Base-by-base conservation (phyloP, 1,140 invertebrate species). In the Rhopalosiphum padi region DNA sequence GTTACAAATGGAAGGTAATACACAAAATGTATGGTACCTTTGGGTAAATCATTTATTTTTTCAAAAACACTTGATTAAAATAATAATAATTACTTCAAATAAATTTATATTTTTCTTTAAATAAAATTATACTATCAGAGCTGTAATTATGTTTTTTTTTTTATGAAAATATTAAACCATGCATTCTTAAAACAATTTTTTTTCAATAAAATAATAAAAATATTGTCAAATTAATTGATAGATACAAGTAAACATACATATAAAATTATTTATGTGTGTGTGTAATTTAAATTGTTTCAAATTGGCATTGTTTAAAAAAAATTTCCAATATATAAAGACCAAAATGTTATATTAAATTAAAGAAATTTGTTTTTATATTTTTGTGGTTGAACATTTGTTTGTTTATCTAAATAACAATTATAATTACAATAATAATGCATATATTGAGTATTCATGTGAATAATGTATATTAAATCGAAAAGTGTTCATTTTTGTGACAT, bases 1-100 rank as follows among this genome's bases (percentile, higher is more conserved):
- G 35, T 93, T 43, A 82, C 68, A 55, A 55, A 43, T 85, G 77
- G 68, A 55, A 86, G 48, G 35, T 85, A 30, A 86, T 93, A 22
- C 82, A 43, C 48, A 53, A 91, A 90, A 43, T 68, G 18, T 18
- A 90, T 43, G 89, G 41, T 68, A 41, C 43, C 53, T 43, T 8
- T 68, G 3, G 21, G 48, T 25, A 48, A 89, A n/a, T 46, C 41
- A 86, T 30, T 30, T 86, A 68, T 77, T n/a, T 86, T 25, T 15
- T 22, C 22, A 83, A 82, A 83, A 30, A 68, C 15, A n/a, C 30
- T 25, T 77, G 15, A 77, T n/a, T 77, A 77, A 77, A 77, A 6
- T n/a, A n/a, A n/a, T n/a, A n/a, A n/a, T 83, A 41, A 37, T 41
- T 41, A 83, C 6, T 83, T 23, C 22, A 23, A 83, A 83, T 37